These are phyloP conservation scores for Micromys minutus DNA, from an alignment of 2,113 vertebrate species.

Conservation along the genomic window DNA sequence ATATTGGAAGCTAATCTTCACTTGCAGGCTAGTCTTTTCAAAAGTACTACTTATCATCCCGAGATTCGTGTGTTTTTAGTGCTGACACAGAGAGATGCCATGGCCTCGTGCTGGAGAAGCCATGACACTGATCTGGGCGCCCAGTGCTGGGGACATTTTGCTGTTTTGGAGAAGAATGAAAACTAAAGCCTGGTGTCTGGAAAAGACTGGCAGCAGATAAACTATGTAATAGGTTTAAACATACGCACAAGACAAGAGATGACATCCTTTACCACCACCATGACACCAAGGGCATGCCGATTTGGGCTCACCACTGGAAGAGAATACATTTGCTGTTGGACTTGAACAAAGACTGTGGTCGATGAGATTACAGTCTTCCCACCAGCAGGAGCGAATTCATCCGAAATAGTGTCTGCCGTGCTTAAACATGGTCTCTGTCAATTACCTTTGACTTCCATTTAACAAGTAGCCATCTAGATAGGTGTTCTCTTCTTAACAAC, in stretches of 20 bases:
- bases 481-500: background rate
- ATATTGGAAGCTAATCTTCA: slow-evolving; percentile 48
- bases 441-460: slow-evolving; percentile 23
- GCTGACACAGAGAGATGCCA: background rate
- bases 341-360: slow-evolving; percentile 25
- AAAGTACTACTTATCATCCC: background rate
- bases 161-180: background rate
- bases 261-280: background rate
- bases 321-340: background rate
- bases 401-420: slow-evolving; percentile 1
- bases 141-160: background rate
- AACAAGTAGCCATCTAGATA: slow-evolving; percentile 12
- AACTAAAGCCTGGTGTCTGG: slow-evolving; percentile 3
- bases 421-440: background rate
- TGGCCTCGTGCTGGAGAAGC: background rate
- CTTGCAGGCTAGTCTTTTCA: slow-evolving; percentile 41
- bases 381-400: background rate
- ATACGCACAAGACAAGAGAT: slow-evolving; percentile 16
- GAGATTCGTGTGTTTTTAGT: background rate
- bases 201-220: slow-evolving; percentile 54
- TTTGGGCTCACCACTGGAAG: slow-evolving; percentile 18
- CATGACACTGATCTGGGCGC: background rate
- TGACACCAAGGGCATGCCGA: background rate
- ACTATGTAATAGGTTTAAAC: slow-evolving; percentile 50
- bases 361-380: slow-evolving; percentile 39